These are phyloP conservation scores for Luscinia luscinia DNA, from an alignment of 2,797 vertebrate genomes.

Conservation along the genomic window DNA sequence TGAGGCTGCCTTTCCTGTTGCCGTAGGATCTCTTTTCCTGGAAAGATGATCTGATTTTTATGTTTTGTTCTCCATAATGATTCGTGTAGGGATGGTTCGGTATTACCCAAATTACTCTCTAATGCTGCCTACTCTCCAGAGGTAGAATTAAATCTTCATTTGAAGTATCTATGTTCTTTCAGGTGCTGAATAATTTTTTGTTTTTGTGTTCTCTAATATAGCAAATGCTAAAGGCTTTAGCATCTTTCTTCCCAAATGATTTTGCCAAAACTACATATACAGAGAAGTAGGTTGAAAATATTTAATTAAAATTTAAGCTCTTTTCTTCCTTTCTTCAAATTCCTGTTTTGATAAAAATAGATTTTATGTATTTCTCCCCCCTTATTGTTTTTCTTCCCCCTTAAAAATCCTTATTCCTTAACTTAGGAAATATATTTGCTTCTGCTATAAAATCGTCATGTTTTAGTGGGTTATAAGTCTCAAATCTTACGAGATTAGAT, in stretches of 20 bases:
- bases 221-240: not conserved
- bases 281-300: not conserved
- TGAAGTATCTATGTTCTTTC: not conserved
- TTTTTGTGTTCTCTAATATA: not conserved
- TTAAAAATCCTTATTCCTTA: not conserved
- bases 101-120: slow-evolving; percentile 8
- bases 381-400: not conserved
- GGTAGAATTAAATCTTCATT: slow-evolving; percentile 11
- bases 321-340: not conserved
- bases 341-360: not conserved
- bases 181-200: not conserved
- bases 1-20: not conserved
- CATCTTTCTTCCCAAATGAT: not conserved
- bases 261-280: not conserved
- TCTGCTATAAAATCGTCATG: not conserved
- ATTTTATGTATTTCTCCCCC: not conserved
- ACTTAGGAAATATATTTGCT: not conserved
- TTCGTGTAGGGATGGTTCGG: not conserved
- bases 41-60: not conserved
- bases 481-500: not conserved
- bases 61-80: not conserved
- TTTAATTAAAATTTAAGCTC: not conserved
- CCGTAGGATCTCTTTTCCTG: not conserved
- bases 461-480: not conserved
- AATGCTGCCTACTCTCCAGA: not conserved